Base-by-base conservation (phyloP, 1,140 invertebrate genomes). In the Latrodectus geometricus region DNA sequence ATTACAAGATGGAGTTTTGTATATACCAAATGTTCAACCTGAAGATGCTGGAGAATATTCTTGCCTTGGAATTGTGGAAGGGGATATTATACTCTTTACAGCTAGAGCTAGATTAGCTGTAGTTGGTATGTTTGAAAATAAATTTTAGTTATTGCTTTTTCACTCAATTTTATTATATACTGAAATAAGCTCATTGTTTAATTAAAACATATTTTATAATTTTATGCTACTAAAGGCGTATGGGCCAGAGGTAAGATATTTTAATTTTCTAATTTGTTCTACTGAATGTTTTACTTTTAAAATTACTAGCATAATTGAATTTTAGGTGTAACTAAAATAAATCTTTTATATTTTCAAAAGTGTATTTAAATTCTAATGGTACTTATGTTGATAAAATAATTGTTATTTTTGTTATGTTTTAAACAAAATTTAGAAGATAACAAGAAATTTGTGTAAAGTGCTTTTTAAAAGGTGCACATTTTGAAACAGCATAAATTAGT, bases 41-140 rank as follows among this genome's bases (percentile, higher is more conserved):
- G 92, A 94, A 56, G 95, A 95, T 88, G 93, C 94, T 52, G 97
- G 97, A 9, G 92, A 94, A 87, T 98, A 98, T 89, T 92, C 94
- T 52, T 98, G 97, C 90, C 90, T 93, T 50, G 93, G 94, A 4
- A 89, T 93, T 17, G 92, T 89, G 21, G 91, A 91, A 9, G 91
- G 91, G 11, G 91, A 89, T 61, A 92, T 89, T 89, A 90, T 89
- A 89, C 75, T 89, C 17, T 91, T 90, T 88, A 91, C 90, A 76
- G 92, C 92, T 0, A 92, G 91, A 83, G 91, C 93, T n/a, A 90
- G 91, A 73, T 89, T 95, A 7, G 90, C 91, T 89, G 92, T 95
- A 61, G 89, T 93, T 77, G 92, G 94, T 94, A 90, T 93, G 93
- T 92, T 48, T 52, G 20, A 74, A 9, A 21, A 50, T 61, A n/a